These are phyloP conservation scores for Mus pahari DNA, from an alignment of 2,113 vertebrate genomes.

Conservation along the genomic window DNA sequence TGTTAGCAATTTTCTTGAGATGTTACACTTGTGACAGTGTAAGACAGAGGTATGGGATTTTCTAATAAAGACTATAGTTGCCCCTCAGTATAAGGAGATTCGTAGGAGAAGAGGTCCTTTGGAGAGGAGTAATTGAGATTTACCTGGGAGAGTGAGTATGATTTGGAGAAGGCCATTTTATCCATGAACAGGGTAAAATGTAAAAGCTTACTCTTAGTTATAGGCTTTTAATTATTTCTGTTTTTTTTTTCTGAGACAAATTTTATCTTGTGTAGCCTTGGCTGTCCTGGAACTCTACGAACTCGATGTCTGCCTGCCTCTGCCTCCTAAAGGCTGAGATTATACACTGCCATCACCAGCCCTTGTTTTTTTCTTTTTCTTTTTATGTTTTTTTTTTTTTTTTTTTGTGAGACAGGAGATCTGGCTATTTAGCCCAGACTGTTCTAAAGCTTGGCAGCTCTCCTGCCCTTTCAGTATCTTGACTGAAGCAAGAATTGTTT, in stretches of 20 bases:
- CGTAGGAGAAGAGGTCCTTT: slow-evolving; percentile 17
- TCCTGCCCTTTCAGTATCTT: background rate
- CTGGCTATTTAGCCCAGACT: background rate
- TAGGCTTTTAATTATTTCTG: background rate
- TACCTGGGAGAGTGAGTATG: background rate
- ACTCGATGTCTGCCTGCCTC: background rate
- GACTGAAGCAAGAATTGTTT: background rate
- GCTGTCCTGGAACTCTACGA: background rate
- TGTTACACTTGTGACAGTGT: background rate
- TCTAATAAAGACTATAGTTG: slow-evolving; percentile 6
- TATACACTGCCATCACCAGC: background rate
- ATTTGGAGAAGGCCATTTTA: slow-evolving; percentile 54
- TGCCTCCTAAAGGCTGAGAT: background rate
- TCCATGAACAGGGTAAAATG: background rate
- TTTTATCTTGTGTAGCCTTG: background rate
- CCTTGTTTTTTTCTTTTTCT: too few relatives aligned
- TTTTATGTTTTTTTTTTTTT: too few relatives aligned
- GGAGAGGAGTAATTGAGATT: slow-evolving; percentile 18
- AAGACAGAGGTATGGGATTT: slow-evolving; percentile 16
- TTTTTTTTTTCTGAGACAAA: background rate
- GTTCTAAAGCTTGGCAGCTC: background rate
- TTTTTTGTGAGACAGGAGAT: too few relatives aligned
- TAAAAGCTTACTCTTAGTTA: background rate
- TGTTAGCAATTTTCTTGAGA: slow-evolving; percentile 19
- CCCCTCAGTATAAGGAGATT: background rate